Base-by-base conservation (phyloP, 2,888 invertebrate genomes). In the Pandemis heparana region DNA sequence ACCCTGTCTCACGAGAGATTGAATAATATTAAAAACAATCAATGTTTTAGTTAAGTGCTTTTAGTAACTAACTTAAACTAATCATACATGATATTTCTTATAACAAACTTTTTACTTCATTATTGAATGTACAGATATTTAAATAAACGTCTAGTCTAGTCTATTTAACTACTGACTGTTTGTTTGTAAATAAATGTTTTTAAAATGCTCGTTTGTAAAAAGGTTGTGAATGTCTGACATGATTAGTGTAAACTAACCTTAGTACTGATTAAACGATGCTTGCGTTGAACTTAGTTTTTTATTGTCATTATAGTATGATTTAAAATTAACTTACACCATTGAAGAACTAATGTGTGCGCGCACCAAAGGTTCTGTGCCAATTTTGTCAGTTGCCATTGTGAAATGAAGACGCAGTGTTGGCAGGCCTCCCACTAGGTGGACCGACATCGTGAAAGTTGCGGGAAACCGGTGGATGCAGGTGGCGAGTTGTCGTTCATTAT, bases 211-310 rank as follows among this genome's bases (percentile, higher is more conserved):
- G 75, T 62, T 75, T 79, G 76, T 78, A 74, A 63, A 71, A 81
- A 75, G 83, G 85, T 84, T 84, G 83, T 85, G 84, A 84, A 81
- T 83, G 83, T 76, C 70, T 77, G 77, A 75, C 23, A 32, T 32
- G 23, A 2, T 75, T 61, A 75, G 75, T 70, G 66, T 62, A 61
- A 74, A 63, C 65, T 73, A 75, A 71, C 61, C 39, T 39, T 16
- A 48, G 74, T 60, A 43, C 62, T 56, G 68, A 68, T 73, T 64
- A 69, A 71, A 43, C n/a, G n/a, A 63, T 46, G 62, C 63, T 67
- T 68, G 62, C 10, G 23, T 65, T 65, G 23, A 41, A 14, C 12
- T 23, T 53, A n/a, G 9, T 16, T 43, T 23, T 12, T 41, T 62
- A 39, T 8, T 53, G n/a, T 18, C 51, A 51, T 46, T 46, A 4